Percentiles rank a stretch among this genome's conserved stretches.
These are phyloP conservation scores for Nesogale talazaci DNA, from an alignment of 2,113 vertebrate species.

Conservation along the genomic window DNA sequence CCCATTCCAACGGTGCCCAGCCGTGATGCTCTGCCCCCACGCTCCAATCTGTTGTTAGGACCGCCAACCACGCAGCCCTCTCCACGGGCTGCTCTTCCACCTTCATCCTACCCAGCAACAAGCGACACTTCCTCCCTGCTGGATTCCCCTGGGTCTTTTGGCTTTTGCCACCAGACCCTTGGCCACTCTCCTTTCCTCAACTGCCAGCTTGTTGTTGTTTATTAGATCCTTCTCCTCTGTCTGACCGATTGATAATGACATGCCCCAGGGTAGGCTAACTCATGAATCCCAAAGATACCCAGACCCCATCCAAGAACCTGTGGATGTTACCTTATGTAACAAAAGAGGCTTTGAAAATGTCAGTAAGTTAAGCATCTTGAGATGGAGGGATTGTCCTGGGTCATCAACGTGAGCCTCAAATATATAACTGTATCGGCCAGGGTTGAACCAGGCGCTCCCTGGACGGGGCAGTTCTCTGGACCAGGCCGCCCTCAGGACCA, in stretches of 20 bases:
- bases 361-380: slow-evolving; percentile 14
- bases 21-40: not conserved
- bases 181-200: not conserved
- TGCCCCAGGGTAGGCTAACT: not conserved
- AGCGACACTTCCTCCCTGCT: not conserved
- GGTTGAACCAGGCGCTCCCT: too few species aligned
- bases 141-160: not conserved
- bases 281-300: not conserved
- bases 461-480: too few species aligned
- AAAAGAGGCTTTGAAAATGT: not conserved
- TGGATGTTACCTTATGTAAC: not conserved
- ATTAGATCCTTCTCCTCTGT: not conserved
- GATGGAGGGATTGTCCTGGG: not conserved
- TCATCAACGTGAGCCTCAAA: not conserved
- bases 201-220: not conserved
- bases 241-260: too few species aligned
- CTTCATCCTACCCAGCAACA: not conserved
- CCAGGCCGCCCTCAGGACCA: too few species aligned
- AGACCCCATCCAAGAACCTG: not conserved
- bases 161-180: not conserved
- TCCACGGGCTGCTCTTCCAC: not conserved
- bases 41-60: not conserved
- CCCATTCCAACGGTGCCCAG: not conserved
- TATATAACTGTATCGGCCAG: too few species aligned
- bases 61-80: too few species aligned